Evolutionary conservation across 2,113 vertebrate genomes (phyloP), one percentile per base, ranked within the genome.

Genomic region (Apteryx mantelli): DNA sequence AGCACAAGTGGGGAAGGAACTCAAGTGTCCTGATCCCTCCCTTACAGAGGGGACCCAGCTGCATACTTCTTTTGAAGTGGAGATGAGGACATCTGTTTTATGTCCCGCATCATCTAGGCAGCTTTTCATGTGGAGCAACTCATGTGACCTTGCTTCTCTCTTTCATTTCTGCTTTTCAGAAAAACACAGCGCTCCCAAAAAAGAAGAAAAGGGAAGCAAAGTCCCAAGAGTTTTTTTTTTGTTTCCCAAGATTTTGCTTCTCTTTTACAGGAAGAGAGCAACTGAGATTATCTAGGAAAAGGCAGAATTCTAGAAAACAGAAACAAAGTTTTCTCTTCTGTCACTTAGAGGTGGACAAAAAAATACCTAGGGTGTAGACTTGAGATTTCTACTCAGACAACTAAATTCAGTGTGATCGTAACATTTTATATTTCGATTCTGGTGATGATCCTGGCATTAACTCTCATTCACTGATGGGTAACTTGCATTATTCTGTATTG

Each of bases 131-230:
- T 11, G 10, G 34, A 56, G 38, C 9, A 42, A 3, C 46, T 86
- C 92, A 85, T 11, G 0, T 56, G 94, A 42, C 19, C 20, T 53
- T 0, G 4, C 94, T 97, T 97, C 96, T 94, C 74, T 24, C 53
- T 97, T 97, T 97, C 36, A 0, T 48, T 97, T 97, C 96, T 78
- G 69, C 88, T 96, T 93, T 89, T 87, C 66, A 36, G 71, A 40
- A 61, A 22, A 68, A 19, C 86, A 56, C 0, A 0, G 7, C 0
- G 1, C 74, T 28, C 24, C 36, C 18, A 5, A 83, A 88, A 74
- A 48, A 7, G 26, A 24, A 2, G 0, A 93, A 95, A 94, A 34
- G 3, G 84, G 92, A 97, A 96, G 70, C 28, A 13, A 8, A 0
- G 5, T 89, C 70, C 13, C 32, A 18, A 58, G 28, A 2, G 74